Conservation (phyloP, 2,113 vertebrate genomes). For the Elachura formosa region DNA sequence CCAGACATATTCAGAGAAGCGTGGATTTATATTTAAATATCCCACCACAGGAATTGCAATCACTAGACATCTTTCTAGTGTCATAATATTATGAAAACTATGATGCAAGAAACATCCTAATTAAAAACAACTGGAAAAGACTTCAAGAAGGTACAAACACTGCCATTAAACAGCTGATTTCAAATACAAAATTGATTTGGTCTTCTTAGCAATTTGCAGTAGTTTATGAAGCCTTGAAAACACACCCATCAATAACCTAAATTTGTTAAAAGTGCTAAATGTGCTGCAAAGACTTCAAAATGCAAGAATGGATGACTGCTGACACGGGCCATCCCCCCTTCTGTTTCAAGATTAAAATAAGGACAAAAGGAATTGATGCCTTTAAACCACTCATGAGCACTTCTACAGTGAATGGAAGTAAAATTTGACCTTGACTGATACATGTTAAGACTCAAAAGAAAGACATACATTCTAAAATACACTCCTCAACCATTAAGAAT, state of each 20-base stretch:
- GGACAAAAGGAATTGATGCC: neutral
- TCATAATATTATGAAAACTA: neutral
- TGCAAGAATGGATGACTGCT: neutral
- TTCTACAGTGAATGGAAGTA: neutral
- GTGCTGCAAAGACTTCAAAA: neutral
- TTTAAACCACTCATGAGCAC: neutral
- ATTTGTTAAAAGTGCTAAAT: constrained; percentile 6
- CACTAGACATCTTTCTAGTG: neutral
- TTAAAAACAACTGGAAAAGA: neutral
- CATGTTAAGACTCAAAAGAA: neutral
- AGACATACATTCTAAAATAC: neutral
- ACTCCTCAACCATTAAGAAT: neutral
- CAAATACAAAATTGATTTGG: constrained; percentile 31
- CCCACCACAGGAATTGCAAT: neutral
- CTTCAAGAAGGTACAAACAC: neutral
- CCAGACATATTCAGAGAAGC: neutral
- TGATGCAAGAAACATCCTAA: neutral
- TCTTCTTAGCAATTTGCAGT: neutral
- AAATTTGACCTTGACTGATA: neutral
- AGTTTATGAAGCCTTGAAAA: neutral
- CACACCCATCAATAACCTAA: neutral
- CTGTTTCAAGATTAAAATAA: neutral
- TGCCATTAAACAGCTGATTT: constrained; percentile 9
- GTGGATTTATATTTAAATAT: neutral
- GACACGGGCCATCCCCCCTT: neutral